phyloP scores from a whole-genome alignment of 2,888 invertebrate genomes.

The Microctonus hyperodae region DNA sequence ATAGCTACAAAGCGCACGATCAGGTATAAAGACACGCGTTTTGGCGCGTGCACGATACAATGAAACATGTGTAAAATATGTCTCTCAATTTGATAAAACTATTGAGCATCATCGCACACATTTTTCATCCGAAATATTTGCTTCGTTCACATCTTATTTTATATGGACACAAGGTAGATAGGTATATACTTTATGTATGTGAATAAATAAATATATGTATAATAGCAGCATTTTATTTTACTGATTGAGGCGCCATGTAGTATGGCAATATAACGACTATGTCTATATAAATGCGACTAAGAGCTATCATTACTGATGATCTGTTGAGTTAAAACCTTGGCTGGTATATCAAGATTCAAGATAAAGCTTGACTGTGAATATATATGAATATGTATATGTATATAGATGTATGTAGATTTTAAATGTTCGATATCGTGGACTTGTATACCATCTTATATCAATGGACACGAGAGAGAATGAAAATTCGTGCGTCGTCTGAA shows the following conservation, averaged over 20 bases:
- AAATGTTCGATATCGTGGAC: slow-evolving; percentile 56
- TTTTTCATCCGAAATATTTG: neutral
- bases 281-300: slow-evolving; percentile 2
- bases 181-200: too few species aligned
- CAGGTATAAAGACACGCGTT: slow-evolving; percentile 1
- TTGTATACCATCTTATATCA: slow-evolving; percentile 36
- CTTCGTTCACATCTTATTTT: neutral
- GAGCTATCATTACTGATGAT: slow-evolving; percentile 30
- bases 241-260: slow-evolving; percentile 9
- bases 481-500: slow-evolving; percentile 32
- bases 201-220: too few species aligned
- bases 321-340: slow-evolving; percentile 28
- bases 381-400: slow-evolving; percentile 30
- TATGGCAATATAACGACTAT: neutral
- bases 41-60: neutral
- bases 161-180: too few species aligned
- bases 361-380: slow-evolving; percentile 40
- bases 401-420: slow-evolving; percentile 55
- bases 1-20: neutral
- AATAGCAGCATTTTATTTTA: neutral
- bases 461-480: slow-evolving; percentile 34
- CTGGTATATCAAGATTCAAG: slow-evolving; percentile 43
- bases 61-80: neutral
- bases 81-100: neutral
- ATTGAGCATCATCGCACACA: neutral